phyloP scores from a whole-genome alignment of 2,113 vertebrate genomes.

The Drymodes brunneopygia region DNA sequence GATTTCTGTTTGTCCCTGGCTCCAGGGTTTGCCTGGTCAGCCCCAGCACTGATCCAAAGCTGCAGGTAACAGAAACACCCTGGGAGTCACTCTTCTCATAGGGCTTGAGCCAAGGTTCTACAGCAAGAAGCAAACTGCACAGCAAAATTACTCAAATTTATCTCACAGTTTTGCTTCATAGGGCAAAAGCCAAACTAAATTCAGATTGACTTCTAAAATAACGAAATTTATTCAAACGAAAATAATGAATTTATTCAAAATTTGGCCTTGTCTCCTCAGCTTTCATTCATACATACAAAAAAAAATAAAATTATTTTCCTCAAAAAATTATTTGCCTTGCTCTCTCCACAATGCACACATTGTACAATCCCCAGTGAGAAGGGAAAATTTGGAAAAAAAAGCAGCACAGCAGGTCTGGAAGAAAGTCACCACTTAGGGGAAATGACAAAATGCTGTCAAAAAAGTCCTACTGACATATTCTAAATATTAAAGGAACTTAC shows the following conservation, averaged over 20 bases:
- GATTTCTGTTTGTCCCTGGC: neutral
- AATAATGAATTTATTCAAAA: neutral
- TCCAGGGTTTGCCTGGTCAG: neutral
- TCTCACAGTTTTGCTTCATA: neutral
- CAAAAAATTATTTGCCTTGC: neutral
- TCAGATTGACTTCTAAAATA: neutral
- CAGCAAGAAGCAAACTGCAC: neutral
- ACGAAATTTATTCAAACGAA: neutral
- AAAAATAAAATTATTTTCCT: neutral
- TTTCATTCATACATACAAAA: neutral
- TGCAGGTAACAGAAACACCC: neutral
- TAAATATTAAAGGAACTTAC: neutral
- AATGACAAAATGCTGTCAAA: neutral
- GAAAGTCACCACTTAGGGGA: neutral
- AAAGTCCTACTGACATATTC: neutral
- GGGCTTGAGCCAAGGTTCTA: neutral
- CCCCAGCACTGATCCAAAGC: neutral
- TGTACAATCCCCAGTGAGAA: neutral
- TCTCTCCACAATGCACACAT: neutral
- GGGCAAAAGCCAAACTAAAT: neutral
- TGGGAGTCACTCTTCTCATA: neutral
- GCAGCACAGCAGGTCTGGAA: neutral
- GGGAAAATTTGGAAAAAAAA: neutral
- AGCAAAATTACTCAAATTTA: neutral
- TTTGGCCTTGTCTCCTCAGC: neutral